Percentiles rank a stretch among this genome's conserved stretches.
These are phyloP conservation scores for Xanthorhoe designata DNA, from an alignment of 2,888 invertebrate genomes.

Conservation along the genomic window DNA sequence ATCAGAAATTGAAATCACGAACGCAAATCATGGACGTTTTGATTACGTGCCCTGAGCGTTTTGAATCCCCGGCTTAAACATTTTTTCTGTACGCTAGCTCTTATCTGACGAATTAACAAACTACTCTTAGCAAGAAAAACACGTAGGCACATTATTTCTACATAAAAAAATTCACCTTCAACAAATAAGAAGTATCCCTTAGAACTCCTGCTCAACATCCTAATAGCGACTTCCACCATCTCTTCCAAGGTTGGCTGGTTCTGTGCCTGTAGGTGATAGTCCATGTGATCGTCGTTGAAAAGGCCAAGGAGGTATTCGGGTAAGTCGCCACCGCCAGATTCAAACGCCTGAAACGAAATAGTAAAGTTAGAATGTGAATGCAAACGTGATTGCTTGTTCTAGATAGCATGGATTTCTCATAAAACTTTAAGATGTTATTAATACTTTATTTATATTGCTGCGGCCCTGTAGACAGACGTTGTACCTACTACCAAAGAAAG, in stretches of 20 bases:
- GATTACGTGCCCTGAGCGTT: too few relatives aligned
- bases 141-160: neutral
- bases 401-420: neutral
- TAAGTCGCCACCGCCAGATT: slow-evolving; percentile 67
- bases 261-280: slow-evolving; percentile 88
- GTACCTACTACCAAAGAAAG: too few relatives aligned
- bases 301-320: slow-evolving; percentile 90
- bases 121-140: too few relatives aligned
- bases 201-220: slow-evolving; percentile 86
- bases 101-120: too few relatives aligned
- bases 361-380: neutral
- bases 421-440: too few relatives aligned
- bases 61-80: too few relatives aligned
- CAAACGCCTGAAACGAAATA: slow-evolving; percentile 59
- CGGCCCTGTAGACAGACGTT: too few relatives aligned
- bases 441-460: too few relatives aligned
- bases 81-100: too few relatives aligned
- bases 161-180: slow-evolving; percentile 79
- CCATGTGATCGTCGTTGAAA: slow-evolving; percentile 89
- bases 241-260: slow-evolving; percentile 89
- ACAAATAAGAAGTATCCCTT: slow-evolving; percentile 92
- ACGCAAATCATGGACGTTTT: too few relatives aligned
- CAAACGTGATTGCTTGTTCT: neutral
- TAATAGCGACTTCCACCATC: slow-evolving; percentile 90
- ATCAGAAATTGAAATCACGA: too few relatives aligned